Conservation (phyloP, 1,140 invertebrate species). For the Ceratina australensis region DNA sequence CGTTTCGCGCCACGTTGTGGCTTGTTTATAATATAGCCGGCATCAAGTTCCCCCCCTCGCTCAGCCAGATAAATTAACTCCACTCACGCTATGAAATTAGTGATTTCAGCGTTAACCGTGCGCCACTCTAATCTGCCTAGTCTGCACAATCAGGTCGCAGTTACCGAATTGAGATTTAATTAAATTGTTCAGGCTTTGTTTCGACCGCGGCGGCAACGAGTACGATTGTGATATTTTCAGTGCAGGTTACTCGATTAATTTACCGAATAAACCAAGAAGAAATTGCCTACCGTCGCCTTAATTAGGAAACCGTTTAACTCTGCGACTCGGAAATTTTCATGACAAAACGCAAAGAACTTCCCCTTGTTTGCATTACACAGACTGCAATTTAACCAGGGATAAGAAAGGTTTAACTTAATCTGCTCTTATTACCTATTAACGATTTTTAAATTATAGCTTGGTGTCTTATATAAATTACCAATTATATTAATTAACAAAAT, state of each 20-base stretch:
- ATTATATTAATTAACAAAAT: no score
- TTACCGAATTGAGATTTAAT: conserved; percentile 36
- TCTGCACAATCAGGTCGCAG: conserved; percentile 18
- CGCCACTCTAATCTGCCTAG: conserved; percentile 22
- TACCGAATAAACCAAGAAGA: no score
- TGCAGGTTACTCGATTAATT: neutral
- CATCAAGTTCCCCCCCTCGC: conserved; percentile 12
- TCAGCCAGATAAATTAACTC: conserved; percentile 36
- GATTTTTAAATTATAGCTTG: no score
- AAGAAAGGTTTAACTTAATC: no score
- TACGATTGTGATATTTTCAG: neutral
- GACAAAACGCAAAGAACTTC: no score
- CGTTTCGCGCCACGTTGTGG: conserved; percentile 7
- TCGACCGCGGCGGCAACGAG: no score
- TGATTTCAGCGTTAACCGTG: conserved; percentile 35
- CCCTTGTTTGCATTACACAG: no score
- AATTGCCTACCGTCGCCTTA: no score
- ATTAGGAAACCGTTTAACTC: no score
- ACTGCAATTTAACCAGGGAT: no score
- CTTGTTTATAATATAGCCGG: conserved; percentile 33
- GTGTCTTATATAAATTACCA: no score
- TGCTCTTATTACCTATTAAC: conserved; percentile 46
- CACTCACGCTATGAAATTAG: conserved; percentile 35
- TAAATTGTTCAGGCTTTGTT: conserved; percentile 10
- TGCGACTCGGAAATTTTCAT: no score